A percentile compares a stretch with the other conserved stretches of the same genome.
Conservation (phyloP, 1,140 invertebrate species). For the Goniozus legneri region DNA sequence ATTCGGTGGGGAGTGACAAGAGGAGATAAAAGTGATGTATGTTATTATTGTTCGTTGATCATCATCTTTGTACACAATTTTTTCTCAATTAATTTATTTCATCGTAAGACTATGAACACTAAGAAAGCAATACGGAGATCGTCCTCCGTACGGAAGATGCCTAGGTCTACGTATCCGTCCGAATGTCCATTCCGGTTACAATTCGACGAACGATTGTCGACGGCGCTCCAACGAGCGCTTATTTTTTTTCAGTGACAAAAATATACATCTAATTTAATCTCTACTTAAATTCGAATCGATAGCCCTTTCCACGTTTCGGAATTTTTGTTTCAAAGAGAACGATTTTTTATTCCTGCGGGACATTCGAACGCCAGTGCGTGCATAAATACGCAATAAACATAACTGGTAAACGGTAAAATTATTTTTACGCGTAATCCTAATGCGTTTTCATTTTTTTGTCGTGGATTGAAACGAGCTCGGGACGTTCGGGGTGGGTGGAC, state of each 20-base stretch:
- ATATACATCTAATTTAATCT: too few species aligned
- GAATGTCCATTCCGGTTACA: too few species aligned
- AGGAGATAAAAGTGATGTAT: too few species aligned
- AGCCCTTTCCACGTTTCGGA: too few species aligned
- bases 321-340: too few species aligned
- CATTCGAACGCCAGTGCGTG: slow-evolving; percentile 14
- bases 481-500: slow-evolving; percentile 9
- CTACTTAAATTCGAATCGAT: too few species aligned
- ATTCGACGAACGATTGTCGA: too few species aligned
- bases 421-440: slow-evolving; percentile 25
- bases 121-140: slow-evolving; percentile 48
- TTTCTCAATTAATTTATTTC: slow-evolving; percentile 48
- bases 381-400: slow-evolving; percentile 16
- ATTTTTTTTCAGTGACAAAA: too few species aligned
- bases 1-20: too few species aligned
- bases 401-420: slow-evolving; percentile 30
- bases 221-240: too few species aligned
- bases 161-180: too few species aligned
- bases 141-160: slow-evolving; percentile 39
- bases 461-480: slow-evolving; percentile 14
- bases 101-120: slow-evolving; percentile 52
- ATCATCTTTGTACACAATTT: slow-evolving; percentile 17
- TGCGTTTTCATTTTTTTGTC: slow-evolving; percentile 25
- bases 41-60: slow-evolving; percentile 17
- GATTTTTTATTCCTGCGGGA: too few species aligned